phyloP scores from a whole-genome alignment of 1,140 invertebrate species.

The Drosophila ficusphila region DNA sequence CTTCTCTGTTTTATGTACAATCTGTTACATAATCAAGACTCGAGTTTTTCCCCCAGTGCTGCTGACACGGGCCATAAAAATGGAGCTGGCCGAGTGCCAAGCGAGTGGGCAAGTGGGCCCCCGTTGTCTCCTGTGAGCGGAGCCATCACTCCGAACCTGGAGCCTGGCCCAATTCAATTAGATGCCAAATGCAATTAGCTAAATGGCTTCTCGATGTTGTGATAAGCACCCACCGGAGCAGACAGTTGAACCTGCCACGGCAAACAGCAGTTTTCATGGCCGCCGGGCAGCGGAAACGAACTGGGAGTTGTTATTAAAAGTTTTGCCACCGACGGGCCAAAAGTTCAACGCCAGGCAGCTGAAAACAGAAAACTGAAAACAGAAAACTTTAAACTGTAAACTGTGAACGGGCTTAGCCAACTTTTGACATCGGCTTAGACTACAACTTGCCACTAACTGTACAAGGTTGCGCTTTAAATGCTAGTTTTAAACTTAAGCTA shows the following conservation, averaged over 20 bases:
- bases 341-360: constrained; percentile 24
- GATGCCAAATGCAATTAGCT: constrained; percentile 68
- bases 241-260: constrained; percentile 1
- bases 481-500: constrained; percentile 7
- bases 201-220: constrained; percentile 67
- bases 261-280: constrained; percentile 5
- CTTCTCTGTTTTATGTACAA: no score
- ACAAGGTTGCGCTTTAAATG: constrained; percentile 27
- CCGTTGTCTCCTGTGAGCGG: constrained; percentile 22
- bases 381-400: constrained; percentile 22
- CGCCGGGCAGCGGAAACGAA: constrained; percentile 5
- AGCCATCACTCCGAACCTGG: constrained; percentile 13
- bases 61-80: constrained; percentile 9
- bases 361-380: constrained; percentile 15
- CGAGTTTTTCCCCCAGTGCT: neutral
- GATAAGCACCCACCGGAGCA: constrained; percentile 34
- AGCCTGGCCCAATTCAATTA: constrained; percentile 66
- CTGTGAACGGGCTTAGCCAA: constrained; percentile 36
- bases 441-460: constrained; percentile 15
- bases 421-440: constrained; percentile 35
- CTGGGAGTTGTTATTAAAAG: constrained; percentile 60
- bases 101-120: constrained; percentile 28
- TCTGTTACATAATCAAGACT: no score
- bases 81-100: constrained; percentile 50
- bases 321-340: constrained; percentile 29